Percentiles rank a stretch among this genome's conserved stretches.
Evolutionary conservation across 37 sponge, comb jelly and placozoan species (phyloP).

Genomic region (Mnemiopsis leidyi): DNA sequence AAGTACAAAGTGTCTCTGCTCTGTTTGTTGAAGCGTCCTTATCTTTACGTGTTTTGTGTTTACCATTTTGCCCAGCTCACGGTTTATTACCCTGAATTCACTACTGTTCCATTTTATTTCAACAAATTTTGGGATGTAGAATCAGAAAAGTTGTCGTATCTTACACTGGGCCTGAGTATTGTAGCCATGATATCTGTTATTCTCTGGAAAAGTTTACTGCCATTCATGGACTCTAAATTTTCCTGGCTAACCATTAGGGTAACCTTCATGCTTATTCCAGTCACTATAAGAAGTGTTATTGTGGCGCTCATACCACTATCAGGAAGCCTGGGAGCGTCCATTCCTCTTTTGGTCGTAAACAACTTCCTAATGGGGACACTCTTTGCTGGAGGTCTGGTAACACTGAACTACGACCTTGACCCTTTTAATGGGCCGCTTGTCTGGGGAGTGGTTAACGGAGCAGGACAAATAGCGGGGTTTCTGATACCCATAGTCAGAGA

Average conservation of each 20-base stretch:
- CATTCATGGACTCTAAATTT: background rate
- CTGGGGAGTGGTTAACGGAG: background rate
- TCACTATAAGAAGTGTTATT: background rate
- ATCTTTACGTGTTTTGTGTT: background rate
- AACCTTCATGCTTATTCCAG: background rate
- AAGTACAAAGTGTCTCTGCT: background rate
- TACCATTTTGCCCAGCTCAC: background rate
- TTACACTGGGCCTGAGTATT: background rate
- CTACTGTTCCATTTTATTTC: background rate
- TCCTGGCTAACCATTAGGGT: background rate
- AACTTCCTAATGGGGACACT: background rate
- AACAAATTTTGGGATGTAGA: background rate
- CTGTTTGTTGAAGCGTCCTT: background rate
- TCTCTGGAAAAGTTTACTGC: background rate
- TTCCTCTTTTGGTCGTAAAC: background rate
- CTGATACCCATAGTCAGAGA: background rate
- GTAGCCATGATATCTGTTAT: background rate
- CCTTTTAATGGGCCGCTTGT: background rate
- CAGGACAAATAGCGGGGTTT: background rate
- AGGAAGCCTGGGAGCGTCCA: background rate
- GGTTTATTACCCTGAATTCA: background rate
- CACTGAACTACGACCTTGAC: background rate
- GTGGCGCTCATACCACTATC: background rate
- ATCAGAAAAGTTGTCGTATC: background rate
- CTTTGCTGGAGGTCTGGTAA: background rate